phyloP scores from a whole-genome alignment of 1,140 invertebrate genomes.

The Glomeris maerens region DNA sequence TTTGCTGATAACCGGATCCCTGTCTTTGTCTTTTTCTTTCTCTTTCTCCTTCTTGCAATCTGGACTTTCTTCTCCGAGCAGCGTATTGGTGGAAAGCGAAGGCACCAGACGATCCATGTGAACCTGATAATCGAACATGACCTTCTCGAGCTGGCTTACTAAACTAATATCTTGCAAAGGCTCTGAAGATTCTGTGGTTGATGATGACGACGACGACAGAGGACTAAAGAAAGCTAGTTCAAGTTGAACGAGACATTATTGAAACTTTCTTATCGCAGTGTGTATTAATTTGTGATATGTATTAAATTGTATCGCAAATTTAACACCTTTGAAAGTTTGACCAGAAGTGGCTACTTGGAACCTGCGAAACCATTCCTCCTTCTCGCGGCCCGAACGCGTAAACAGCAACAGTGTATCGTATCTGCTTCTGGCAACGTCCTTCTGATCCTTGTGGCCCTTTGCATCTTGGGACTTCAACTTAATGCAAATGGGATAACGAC shows the following conservation, averaged over 20 bases:
- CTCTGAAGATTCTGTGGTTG: too few relatives aligned
- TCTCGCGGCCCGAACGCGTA: constrained; percentile 64
- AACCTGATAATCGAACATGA: background rate
- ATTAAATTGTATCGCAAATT: background rate
- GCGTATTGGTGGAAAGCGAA: background rate
- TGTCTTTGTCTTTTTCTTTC: constrained; percentile 10
- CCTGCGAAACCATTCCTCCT: constrained; percentile 67
- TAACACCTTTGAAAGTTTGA: background rate
- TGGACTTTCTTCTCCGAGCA: constrained; percentile 3
- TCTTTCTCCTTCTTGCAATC: constrained; percentile 13
- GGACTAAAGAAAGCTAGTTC: too few relatives aligned
- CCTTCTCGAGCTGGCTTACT: background rate
- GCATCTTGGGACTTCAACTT: too few relatives aligned
- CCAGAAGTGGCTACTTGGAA: constrained; percentile 23
- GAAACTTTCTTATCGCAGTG: too few relatives aligned
- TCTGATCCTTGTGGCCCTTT: too few relatives aligned
- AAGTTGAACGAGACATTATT: too few relatives aligned
- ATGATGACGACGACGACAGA: too few relatives aligned
- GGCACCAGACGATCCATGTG: constrained; percentile 7
- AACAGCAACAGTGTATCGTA: constrained; percentile 49
- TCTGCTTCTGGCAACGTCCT: too few relatives aligned
- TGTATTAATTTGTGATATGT: too few relatives aligned
- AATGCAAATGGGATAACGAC: constrained; percentile 79
- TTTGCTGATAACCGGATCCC: constrained; percentile 9
- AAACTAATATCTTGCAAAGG: too few relatives aligned